Evolutionary conservation across 2,888 invertebrate species (phyloP), one percentile per base, ranked within the genome.

Genomic region (Nomada ferruginata): DNA sequence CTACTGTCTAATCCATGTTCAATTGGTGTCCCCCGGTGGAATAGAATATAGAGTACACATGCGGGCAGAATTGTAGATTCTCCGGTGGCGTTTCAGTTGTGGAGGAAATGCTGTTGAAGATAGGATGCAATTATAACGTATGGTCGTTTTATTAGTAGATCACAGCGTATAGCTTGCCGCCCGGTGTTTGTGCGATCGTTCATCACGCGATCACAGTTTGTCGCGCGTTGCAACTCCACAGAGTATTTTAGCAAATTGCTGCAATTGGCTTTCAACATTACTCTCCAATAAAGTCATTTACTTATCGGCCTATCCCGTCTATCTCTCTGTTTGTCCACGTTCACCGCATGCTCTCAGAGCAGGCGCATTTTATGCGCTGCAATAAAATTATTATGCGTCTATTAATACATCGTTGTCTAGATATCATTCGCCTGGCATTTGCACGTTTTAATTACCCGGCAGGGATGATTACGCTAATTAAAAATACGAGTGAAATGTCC

Each of bases 231-330:
- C 76, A 66, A 53, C 44, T 63, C 50, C 26, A 52, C 50, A 64
- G 50, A 79, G 66, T 70, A 75, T 77, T 83, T 64, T 68, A 80
- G 70, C 68, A 84, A 84, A 84, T 80, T 79, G 72, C 70, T 42
- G 73, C 75, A 75, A 80, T 83, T 74, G 80, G 60, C 69, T 72
- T 65, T 69, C 77, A 74, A 83, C 75, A 55, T 70, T 71, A 75
- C 64, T 74, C 77, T 71, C 44, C 66, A 76, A 83, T 85, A 82
- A 82, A 75, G 83, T 75, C 77, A 83, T 83, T 84, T 80, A 77
- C 77, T 77, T 77, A 77, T 76, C 83, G 57, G 59, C 50, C 55
- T 59, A 64, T 77, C 70, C 63, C 61, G 65, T 20, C 64, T 60
- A 72, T 77, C 75, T 82, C 77, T 76, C 70, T 53, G 77, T 76